Evolutionary conservation across 2,888 invertebrate genomes (phyloP), one percentile per base, ranked within the genome.

Genomic region (Chromoteleia sp.): DNA sequence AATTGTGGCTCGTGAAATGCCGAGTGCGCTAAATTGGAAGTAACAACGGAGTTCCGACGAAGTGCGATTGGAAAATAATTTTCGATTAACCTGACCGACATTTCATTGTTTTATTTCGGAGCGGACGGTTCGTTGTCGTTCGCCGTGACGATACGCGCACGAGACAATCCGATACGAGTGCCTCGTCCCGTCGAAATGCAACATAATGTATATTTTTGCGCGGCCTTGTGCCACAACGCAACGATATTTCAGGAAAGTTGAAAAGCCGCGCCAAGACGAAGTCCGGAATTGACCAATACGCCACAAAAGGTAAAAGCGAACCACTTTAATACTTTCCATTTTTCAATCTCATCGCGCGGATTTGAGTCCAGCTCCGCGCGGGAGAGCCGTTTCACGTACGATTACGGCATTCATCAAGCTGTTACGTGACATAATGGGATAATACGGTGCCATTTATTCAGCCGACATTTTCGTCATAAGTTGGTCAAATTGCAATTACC

Each of bases 41-140:
- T 81, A 81, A 81, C 65, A 59, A 71, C 75, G 50, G 58, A 81
- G 75, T 81, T 81, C 75, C 80, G 75, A 70, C 74, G 68, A 74
- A 75, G 63, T 65, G 80, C 75, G 80, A 80, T 80, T 80, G 80
- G 74, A 73, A 73, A 76, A 81, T 77, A 73, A 81, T 77, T 81
- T 77, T 77, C 73, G 81, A 81, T 81, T 81, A 73, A 68, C 59
- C 68, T 74, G 68, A 61, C 71, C 81, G 71, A 76, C 71, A 73
- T 81, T 81, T 41, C 71, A 76, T 81, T 65, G 71, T 75, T 81
- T 76, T 71, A 71, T 73, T 73, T 79, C 73, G 65, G 65, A 65
- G 52, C 52, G 61, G 58, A 54, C 54, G 50, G 56, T 77, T 63
- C 65, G 65, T 12, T 63, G 70, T 45, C 54, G 45, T 54, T 41